Conservation (phyloP, 2,888 invertebrate species). For the Campopleginae sp. region DNA sequence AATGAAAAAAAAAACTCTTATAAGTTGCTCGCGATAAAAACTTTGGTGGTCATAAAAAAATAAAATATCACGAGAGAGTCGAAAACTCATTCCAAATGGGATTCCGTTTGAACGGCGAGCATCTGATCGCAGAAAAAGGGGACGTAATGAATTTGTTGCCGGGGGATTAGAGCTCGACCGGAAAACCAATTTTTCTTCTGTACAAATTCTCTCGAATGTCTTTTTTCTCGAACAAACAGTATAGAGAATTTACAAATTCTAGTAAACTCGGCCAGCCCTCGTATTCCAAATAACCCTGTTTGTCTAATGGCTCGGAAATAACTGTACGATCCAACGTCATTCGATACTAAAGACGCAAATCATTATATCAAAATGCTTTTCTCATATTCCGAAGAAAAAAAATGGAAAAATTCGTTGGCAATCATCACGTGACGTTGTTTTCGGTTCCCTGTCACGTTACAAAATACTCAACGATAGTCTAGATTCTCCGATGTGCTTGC, state of each 20-base stretch:
- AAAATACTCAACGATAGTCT: neutral
- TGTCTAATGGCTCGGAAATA: conserved; percentile 74
- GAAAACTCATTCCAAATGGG: neutral
- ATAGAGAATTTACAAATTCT: conserved; percentile 76
- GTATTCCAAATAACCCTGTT: conserved; percentile 67
- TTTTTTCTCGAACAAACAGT: neutral
- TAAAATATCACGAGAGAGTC: neutral
- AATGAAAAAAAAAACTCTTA: neutral
- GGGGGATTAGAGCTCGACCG: neutral
- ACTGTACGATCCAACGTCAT: conserved; percentile 59
- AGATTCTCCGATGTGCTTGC: neutral
- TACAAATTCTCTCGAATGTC: conserved; percentile 26
- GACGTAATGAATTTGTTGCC: neutral
- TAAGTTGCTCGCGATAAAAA: neutral
- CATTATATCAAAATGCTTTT: neutral
- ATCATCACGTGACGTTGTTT: neutral
- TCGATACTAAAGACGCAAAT: conserved; percentile 54
- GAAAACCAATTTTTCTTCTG: conserved; percentile 14
- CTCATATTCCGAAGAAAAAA: neutral
- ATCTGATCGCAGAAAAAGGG: neutral
- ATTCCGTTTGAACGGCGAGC: neutral
- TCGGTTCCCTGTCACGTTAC: neutral
- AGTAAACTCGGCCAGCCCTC: conserved; percentile 36
- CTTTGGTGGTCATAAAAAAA: neutral
- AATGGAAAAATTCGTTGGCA: neutral